phyloP scores from a whole-genome alignment of 2,888 invertebrate species.

The Pyrocoelia pectoralis region DNA sequence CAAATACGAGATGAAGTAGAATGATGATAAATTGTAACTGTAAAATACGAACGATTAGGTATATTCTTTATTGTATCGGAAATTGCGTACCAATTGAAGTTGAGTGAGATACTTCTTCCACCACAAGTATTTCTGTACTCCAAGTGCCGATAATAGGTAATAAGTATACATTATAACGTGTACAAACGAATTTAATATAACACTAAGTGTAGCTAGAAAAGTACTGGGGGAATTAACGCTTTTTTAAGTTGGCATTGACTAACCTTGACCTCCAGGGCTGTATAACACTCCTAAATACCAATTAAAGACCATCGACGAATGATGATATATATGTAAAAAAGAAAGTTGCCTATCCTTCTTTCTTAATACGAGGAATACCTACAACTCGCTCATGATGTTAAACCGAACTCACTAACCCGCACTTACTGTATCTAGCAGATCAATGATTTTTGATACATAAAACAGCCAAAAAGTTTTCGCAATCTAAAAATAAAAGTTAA shows the following conservation, averaged over 20 bases:
- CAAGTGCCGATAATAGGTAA: slow-evolving; percentile 84
- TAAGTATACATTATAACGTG: slow-evolving; percentile 93
- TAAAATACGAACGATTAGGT: no score
- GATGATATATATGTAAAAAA: slow-evolving; percentile 90
- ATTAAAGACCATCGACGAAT: slow-evolving; percentile 92
- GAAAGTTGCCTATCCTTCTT: slow-evolving; percentile 92
- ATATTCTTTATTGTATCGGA: background rate
- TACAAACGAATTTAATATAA: slow-evolving; percentile 85
- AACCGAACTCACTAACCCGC: background rate
- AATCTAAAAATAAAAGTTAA: slow-evolving; percentile 70
- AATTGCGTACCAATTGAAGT: slow-evolving; percentile 77
- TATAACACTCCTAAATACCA: slow-evolving; percentile 70
- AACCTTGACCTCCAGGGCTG: slow-evolving; percentile 74
- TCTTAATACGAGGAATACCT: slow-evolving; percentile 85
- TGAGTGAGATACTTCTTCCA: slow-evolving; percentile 92
- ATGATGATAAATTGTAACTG: slow-evolving; percentile 42
- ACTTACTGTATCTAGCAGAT: slow-evolving; percentile 88
- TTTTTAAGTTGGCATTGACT: no score
- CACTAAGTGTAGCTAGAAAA: slow-evolving; percentile 81
- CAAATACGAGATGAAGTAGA: slow-evolving; percentile 38
- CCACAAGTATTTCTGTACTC: slow-evolving; percentile 86
- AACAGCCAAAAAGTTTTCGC: slow-evolving; percentile 92
- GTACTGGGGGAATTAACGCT: no score
- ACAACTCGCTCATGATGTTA: slow-evolving; percentile 30
- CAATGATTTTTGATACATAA: slow-evolving; percentile 92